Base-by-base conservation (phyloP, 1,140 invertebrate genomes). In the Asobara japonica region DNA sequence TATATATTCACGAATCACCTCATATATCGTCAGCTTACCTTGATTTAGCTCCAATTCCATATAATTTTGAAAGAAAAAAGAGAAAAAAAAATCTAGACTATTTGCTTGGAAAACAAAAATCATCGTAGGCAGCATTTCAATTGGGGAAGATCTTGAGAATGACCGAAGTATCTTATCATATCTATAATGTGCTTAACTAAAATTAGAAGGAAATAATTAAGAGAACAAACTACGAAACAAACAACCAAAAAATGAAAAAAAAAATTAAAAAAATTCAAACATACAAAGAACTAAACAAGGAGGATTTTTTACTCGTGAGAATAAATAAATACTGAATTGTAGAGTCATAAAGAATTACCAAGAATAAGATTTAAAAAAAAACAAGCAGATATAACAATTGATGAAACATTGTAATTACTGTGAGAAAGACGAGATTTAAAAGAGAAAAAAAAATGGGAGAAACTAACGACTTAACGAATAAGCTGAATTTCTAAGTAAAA, bases 231-330 rank as follows among this genome's bases (percentile, higher is more conserved):
- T 60, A 68, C n/a, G n/a, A 56, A 29, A 27, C 16, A 69, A 60
- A 60, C 48, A 64, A 65, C 29, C 60, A 71, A 56, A 72, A 65
- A 72, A 27, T 18, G 27, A 38, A 45, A 60, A 60, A 67, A 72
- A 36, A 56, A 65, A 31, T n/a, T n/a, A 71, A 62, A 45, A 33
- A 4, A 33, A 33, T 33, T 33, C 4, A 33, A 33, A 33, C 31
- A 11, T 41, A 66, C 11, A 66, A 66, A 25, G 16, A 22, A 66
- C 18, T 25, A 71, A 67, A 69, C 67, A 66, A 71, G 74, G 65
- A 79, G 75, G 79, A 78, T 84, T 83, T 84, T 83, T 82, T 83
- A 84, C 79, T 82, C 75, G 76, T 78, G 75, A 77, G 45, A 70
- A 69, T 33, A 66, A 69, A 69, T 7, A 60, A 72, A 72, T 45